These are phyloP conservation scores for Ochotona curzoniae DNA, from an alignment of 2,113 vertebrate species.

Conservation along the genomic window DNA sequence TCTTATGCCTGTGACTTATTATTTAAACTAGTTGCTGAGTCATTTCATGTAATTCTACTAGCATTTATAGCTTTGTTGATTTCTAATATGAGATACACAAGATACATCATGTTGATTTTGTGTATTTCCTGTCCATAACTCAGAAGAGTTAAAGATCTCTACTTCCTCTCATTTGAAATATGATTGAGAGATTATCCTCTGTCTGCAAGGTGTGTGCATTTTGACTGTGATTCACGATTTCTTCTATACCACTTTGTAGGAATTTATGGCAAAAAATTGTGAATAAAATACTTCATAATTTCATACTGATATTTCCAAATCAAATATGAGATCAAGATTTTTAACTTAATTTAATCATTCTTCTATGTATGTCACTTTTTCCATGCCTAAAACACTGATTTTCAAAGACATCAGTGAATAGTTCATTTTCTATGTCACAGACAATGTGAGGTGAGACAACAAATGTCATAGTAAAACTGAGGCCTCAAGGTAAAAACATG, in stretches of 20 bases:
- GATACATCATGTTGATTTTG: not conserved
- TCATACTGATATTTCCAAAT: constrained; percentile 1
- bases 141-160: not conserved
- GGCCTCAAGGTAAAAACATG: not conserved
- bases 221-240: not conserved
- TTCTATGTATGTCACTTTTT: not conserved
- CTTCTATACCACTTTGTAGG: not conserved
- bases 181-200: not conserved
- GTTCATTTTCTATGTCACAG: not conserved
- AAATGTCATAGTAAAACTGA: not conserved
- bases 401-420: not conserved
- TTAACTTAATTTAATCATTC: not conserved
- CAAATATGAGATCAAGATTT: not conserved
- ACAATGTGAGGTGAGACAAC: not conserved
- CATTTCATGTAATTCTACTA: not conserved
- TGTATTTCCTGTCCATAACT: not conserved
- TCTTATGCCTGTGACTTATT: not conserved
- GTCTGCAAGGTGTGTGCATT: not conserved
- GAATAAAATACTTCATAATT: not conserved
- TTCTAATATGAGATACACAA: not conserved
- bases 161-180: constrained; percentile 3
- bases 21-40: not conserved
- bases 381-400: not conserved
- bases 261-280: not conserved
- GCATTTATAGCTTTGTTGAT: not conserved